Percentiles rank a stretch among this genome's conserved stretches.
phyloP scores from a whole-genome alignment of 2,113 vertebrate genomes.

The human region DNA sequence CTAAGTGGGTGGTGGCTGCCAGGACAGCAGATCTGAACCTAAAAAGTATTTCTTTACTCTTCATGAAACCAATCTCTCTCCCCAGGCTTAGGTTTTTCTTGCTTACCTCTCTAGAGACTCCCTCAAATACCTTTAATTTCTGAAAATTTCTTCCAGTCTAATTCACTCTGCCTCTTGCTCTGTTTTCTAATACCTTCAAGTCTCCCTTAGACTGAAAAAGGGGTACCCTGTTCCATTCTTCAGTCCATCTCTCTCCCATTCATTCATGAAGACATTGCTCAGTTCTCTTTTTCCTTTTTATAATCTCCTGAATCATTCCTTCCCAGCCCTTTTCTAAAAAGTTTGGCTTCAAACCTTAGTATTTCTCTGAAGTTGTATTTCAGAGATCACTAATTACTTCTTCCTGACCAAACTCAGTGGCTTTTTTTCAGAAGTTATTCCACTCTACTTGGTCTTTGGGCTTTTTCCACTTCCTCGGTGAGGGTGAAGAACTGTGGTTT shows the following conservation, averaged over 20 bases:
- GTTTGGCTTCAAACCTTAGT: background rate
- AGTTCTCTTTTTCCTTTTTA: background rate
- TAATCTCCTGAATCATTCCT: background rate
- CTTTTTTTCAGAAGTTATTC: slow-evolving; percentile 42
- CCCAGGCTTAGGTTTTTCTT: background rate
- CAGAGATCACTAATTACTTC: background rate
- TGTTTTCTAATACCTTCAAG: slow-evolving; percentile 8
- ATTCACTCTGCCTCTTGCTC: background rate
- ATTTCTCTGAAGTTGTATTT: slow-evolving; percentile 35
- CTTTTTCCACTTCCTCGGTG: background rate
- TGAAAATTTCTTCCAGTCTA: background rate
- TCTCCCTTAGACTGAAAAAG: background rate
- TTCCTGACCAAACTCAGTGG: background rate
- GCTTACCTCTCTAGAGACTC: background rate
- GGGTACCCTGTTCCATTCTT: background rate
- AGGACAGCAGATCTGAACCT: background rate
- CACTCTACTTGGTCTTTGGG: background rate
- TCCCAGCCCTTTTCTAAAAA: background rate
- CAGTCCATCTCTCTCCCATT: background rate
- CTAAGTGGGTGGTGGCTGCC: background rate
- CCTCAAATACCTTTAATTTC: background rate
- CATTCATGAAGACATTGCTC: background rate
- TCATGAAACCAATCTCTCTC: background rate
- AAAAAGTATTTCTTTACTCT: background rate
- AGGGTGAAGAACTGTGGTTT: background rate